Evolutionary conservation across 2,113 vertebrate genomes (phyloP), one percentile per base, ranked within the genome.

Genomic region (Xerus inauris): DNA sequence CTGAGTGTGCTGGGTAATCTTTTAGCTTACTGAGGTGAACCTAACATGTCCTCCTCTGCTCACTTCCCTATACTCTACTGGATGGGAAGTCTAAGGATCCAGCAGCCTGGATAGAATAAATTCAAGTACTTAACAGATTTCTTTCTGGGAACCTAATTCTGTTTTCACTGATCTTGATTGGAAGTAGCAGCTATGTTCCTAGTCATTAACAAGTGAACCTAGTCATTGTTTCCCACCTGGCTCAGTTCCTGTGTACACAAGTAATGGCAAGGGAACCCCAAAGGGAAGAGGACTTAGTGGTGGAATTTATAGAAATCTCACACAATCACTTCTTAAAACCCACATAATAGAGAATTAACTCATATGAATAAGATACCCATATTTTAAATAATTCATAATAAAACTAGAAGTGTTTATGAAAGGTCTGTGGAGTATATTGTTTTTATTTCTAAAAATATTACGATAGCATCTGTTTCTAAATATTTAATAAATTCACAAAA

Each of bases 371-470:
- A 40, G 2, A 83, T 49, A 79, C 42, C n/a, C 19, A 80, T 72
- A 69, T 35, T 67, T 73, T 86, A 71, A 80, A 59, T 42, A 75
- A 86, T 62, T 85, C 22, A 73, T 91, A 92, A 87, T 67, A 84
- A 83, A 89, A 85, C 40, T 62, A 85, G 45, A 93, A 85, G 16
- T 81, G 26, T n/a, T 92, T 80, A 45, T 47, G 85, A 92, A 79
- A 89, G n/a, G 6, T 11, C 30, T 92, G 35, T 83, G 49, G 45
- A n/a, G 10, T 65, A 67, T 26, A 42, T 13, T 38, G 1, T 62
- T 80, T 95, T 87, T 17, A 72, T 65, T 93, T 85, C 35, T 62
- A 62, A 89, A 75, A 30, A 67, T 35, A 87, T 85, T 87, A 28
- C 0, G 45, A 51, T 4, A 71, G 40, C 38, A 87, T 45, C 47